Evolutionary conservation across 2,797 vertebrate genomes (phyloP).

Genomic region (Alauda arvensis): DNA sequence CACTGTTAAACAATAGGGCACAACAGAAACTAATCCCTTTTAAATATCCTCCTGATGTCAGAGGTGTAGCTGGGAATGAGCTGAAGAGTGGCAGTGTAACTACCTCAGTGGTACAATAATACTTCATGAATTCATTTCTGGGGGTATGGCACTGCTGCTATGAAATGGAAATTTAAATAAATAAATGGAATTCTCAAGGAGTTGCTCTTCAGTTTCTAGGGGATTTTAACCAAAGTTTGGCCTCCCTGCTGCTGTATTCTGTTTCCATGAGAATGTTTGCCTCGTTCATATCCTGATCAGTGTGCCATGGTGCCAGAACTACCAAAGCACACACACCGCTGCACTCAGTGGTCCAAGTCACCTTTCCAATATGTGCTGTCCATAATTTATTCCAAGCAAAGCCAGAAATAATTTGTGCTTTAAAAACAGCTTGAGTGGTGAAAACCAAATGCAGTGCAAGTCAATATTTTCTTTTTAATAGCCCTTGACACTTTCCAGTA

Average conservation of each 20-base stretch:
- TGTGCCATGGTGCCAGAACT: fast-evolving
- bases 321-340: not conserved
- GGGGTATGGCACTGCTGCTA: not conserved
- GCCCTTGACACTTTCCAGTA: not conserved
- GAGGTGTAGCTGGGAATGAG: not conserved
- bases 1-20: slow-evolving; percentile 2
- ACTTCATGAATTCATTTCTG: not conserved
- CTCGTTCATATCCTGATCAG: fast-evolving
- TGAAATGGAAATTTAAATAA: slow-evolving; percentile 11
- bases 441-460: not conserved
- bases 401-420: not conserved
- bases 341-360: not conserved
- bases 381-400: not conserved
- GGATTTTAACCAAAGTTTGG: not conserved
- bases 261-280: not conserved
- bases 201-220: not conserved
- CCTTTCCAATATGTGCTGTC: not conserved
- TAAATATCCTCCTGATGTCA: not conserved
- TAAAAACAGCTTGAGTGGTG: not conserved
- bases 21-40: slow-evolving; percentile 7
- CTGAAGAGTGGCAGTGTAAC: not conserved
- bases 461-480: not conserved
- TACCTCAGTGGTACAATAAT: not conserved
- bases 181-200: not conserved
- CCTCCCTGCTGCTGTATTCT: not conserved